Evolutionary conservation across 2,113 vertebrate species (phyloP).

Genomic region (Strigops habroptila): DNA sequence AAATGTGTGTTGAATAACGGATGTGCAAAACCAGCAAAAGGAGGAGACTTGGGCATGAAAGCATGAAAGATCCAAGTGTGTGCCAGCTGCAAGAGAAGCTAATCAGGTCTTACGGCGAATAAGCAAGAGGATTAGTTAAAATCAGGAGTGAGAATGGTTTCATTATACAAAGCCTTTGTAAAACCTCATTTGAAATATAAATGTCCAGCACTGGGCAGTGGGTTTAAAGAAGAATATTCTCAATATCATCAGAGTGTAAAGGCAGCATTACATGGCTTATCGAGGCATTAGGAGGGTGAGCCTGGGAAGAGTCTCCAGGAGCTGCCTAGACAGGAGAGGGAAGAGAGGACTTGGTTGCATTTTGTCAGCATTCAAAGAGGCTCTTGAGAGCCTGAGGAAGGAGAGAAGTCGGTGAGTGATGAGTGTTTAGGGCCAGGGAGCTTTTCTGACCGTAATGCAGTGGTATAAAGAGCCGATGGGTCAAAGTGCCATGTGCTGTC

Average conservation of each 20-base stretch:
- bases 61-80: not conserved
- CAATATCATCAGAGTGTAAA: not conserved
- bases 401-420: not conserved
- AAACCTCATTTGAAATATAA: not conserved
- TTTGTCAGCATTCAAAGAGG: not conserved
- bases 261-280: not conserved
- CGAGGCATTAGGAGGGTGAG: not conserved
- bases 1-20: not conserved
- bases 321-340: not conserved
- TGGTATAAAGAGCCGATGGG: not conserved
- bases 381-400: not conserved
- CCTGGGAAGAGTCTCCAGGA: not conserved
- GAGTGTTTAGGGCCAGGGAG: not conserved
- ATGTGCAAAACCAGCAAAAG: not conserved
- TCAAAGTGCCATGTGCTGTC: rapidly evolving
- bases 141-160: not conserved
- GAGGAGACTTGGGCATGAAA: not conserved
- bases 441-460: not conserved
- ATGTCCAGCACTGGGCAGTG: not conserved
- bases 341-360: not conserved
- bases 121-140: conserved; percentile 26
- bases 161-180: not conserved
- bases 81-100: conserved; percentile 7
- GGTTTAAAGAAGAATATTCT: not conserved
- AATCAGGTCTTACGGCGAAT: not conserved